Percentiles rank a stretch among this genome's conserved stretches.
phyloP scores from a whole-genome alignment of 2,888 invertebrate species.

The Heliconius aoede region DNA sequence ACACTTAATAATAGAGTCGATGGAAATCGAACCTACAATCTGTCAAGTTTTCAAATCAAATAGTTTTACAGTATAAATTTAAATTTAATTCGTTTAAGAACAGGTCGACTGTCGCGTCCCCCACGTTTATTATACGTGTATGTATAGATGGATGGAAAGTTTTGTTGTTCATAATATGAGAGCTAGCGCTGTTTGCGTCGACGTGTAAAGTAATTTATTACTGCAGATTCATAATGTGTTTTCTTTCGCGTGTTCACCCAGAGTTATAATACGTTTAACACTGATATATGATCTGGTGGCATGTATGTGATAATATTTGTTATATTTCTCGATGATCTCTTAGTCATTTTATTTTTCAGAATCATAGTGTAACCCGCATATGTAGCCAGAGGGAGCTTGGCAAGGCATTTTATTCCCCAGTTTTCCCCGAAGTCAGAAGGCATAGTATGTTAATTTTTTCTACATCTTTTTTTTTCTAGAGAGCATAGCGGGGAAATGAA shows the following conservation, averaged over 20 bases:
- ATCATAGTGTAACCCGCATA: too few relatives aligned
- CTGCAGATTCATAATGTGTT: conserved; percentile 32
- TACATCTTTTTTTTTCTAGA: too few relatives aligned
- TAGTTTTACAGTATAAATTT: background rate
- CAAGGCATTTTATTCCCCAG: too few relatives aligned
- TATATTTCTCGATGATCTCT: conserved; percentile 1
- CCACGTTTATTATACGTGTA: conserved; percentile 8
- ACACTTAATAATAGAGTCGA: too few relatives aligned
- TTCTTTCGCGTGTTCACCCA: conserved; percentile 23
- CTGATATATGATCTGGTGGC: conserved; percentile 25
- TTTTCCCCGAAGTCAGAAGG: too few relatives aligned
- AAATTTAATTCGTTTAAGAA: conserved; percentile 7
- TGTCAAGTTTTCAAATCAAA: too few relatives aligned
- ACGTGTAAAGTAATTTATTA: conserved; percentile 31
- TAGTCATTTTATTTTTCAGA: background rate
- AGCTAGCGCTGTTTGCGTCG: conserved; percentile 29
- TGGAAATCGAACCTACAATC: too few relatives aligned
- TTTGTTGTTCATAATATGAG: conserved; percentile 27
- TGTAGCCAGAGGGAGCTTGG: background rate
- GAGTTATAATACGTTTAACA: conserved; percentile 32
- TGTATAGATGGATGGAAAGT: conserved; percentile 15
- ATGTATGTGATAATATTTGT: conserved; percentile 9
- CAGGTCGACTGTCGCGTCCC: background rate
- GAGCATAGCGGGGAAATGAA: too few relatives aligned
- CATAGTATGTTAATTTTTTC: too few relatives aligned